Evolutionary conservation across 30 jellyfish, hydroid and myxozoan species (phyloP).

Genomic region (Chrysaora quinquecirrha): DNA sequence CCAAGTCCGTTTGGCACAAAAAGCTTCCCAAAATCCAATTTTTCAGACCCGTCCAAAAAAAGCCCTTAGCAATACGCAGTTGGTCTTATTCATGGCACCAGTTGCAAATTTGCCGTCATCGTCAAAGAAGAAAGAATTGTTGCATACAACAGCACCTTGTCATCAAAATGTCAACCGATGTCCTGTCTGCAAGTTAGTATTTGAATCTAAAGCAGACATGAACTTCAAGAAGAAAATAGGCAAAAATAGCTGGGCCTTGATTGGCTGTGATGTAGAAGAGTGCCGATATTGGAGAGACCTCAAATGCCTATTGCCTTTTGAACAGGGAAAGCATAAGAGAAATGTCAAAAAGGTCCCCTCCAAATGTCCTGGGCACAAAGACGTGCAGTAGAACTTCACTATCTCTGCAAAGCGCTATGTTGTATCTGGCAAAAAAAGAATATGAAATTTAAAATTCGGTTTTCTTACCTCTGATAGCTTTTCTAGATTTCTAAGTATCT

Average conservation of each 20-base stretch:
- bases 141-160: not conserved
- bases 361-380: not conserved
- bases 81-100: not conserved
- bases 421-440: no score
- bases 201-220: not conserved
- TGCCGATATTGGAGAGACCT: not conserved
- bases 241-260: not conserved
- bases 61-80: not conserved
- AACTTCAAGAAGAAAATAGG: not conserved
- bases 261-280: not conserved
- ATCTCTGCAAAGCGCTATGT: no score
- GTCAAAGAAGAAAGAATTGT: not conserved
- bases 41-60: not conserved
- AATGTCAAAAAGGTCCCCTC: not conserved
- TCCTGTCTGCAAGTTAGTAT: not conserved
- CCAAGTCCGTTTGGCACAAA: not conserved
- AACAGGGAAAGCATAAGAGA: not conserved
- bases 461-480: no score
- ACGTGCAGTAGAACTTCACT: no score
- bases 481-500: constrained; percentile 14
- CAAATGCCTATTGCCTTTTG: not conserved
- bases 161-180: no score
- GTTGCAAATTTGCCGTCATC: not conserved
- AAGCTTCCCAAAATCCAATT: not conserved
- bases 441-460: no score